Base-by-base conservation (phyloP, 1,140 invertebrate species). In the Latrodectus geometricus region DNA sequence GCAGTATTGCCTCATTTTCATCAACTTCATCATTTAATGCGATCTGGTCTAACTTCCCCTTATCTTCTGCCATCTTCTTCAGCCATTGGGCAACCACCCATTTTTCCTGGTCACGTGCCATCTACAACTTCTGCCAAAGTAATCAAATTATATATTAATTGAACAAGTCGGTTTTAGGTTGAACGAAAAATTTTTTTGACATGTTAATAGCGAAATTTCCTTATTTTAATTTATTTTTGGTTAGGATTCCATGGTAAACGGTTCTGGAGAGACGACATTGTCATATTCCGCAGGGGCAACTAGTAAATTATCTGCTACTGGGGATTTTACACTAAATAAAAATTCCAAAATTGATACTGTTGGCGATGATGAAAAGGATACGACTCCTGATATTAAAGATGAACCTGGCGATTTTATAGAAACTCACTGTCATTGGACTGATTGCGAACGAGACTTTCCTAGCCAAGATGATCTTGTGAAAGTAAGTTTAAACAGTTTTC, bases 381-480 rank as follows among this genome's bases (percentile, higher is more conserved):
- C 15, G 7, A 72, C 88, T 88, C 88, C 88, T 73, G 90, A 91
- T 85, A 85, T 91, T 89, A 89, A 92, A 89, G 92, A 93, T 89
- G 97, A 98, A 90, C 96, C 97, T 7, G 96, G 95, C 2, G 97
- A 99, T 90, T 99, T 99, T 89, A 96, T 98, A 78, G 98, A 99
- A 90, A 99, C 97, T 0, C 97, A 99, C 91, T 99, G 98, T 91
- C 97, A 98, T 91, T 99, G 98, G 98, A 94, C 95, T 88, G 96
- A 97, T 48, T 99, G 98, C 91, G 94, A 94, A 66, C 93, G 95
- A 21, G 97, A 99, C 90, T 99, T 98, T 91, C 94, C 94, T 4
- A 97, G 96, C 0, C 97, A 99, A 92, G 92, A 93, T 79, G 93
- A 94, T 83, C 91, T 94, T 52, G 93, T 94, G 20, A 93, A 93